Base-by-base conservation (phyloP, 2,888 invertebrate species). In the Xanthia icteritia region DNA sequence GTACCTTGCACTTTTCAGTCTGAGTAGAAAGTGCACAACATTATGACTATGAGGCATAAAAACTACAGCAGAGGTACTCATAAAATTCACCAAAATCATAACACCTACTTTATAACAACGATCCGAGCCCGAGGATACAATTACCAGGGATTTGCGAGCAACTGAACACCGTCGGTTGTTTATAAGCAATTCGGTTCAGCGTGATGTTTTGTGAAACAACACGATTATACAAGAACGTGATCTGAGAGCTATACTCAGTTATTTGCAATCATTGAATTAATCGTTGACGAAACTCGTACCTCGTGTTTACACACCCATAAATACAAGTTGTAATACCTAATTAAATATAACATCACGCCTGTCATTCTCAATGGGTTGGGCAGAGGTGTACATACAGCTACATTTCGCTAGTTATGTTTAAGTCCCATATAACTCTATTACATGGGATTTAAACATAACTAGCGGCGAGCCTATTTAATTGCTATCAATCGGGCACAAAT, bases 201-300 rank as follows among this genome's bases (percentile, higher is more conserved):
- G 75, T 77, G 63, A 76, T 85, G 82, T 88, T 85, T 80, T 61
- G 74, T 71, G 54, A 82, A 87, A 88, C 87, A 83, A 75, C 15
- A 36, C 73, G 61, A 65, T 68, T 72, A 42, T 48, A 70, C 60
- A 36, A 31, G 56, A 76, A 83, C 77, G 83, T 83, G 39, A 77
- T 80, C n/a, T 31, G 48, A 82, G 66, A 77, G 66, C 36, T 76
- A n/a, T 51, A 11, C 5, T 45, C 15, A 23, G 56, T 64, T 76
- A 23, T 67, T 48, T 73, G 9, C 15, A 60, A 42, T 67, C 36
- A 48, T 61, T 66, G n/a, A 56, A 56, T 64, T 39, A 72, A 61
- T 72, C 54, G 66, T 31, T 79, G 67, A 64, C 27, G 27, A 27
- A 27, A n/a, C 3, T 31, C n/a, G 42, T 31, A 56, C 9, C 5